Evolutionary conservation across 35 echinoderm and acorn worm species (phyloP).

Genomic region (Strongylocentrotus purpuratus): DNA sequence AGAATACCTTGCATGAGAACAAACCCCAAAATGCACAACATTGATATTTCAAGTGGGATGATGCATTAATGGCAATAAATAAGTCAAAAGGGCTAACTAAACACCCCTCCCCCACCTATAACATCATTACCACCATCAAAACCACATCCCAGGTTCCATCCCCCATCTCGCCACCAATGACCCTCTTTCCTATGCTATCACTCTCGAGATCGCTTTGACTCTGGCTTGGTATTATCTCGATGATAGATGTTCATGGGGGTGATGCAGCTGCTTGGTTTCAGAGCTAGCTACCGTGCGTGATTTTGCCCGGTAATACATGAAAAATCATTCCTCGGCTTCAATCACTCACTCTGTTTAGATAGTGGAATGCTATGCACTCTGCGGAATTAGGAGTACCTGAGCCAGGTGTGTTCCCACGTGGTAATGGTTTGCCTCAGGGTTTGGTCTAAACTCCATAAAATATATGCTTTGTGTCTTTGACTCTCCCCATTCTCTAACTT

Average conservation of each 20-base stretch:
- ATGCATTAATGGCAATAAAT: no score
- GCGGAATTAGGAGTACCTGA: background rate
- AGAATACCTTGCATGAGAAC: no score
- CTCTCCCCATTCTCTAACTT: no score
- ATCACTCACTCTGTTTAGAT: slow-evolving; percentile 12
- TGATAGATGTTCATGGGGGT: background rate
- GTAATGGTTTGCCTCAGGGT: background rate
- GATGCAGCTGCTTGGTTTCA: background rate
- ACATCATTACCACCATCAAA: background rate
- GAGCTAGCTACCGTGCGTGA: background rate
- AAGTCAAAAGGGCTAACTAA: no score
- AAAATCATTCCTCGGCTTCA: background rate
- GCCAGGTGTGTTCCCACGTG: background rate
- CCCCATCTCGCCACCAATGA: background rate
- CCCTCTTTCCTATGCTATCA: background rate
- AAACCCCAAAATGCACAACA: no score
- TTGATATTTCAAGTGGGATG: no score
- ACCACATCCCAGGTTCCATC: background rate
- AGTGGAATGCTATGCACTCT: background rate
- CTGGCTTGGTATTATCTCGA: background rate
- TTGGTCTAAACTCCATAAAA: background rate
- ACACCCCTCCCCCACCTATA: background rate
- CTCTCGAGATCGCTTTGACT: background rate
- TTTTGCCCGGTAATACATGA: background rate
- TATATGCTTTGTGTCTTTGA: no score